phyloP scores from a whole-genome alignment of 2,888 invertebrate species.

The Drosophila algonquin region DNA sequence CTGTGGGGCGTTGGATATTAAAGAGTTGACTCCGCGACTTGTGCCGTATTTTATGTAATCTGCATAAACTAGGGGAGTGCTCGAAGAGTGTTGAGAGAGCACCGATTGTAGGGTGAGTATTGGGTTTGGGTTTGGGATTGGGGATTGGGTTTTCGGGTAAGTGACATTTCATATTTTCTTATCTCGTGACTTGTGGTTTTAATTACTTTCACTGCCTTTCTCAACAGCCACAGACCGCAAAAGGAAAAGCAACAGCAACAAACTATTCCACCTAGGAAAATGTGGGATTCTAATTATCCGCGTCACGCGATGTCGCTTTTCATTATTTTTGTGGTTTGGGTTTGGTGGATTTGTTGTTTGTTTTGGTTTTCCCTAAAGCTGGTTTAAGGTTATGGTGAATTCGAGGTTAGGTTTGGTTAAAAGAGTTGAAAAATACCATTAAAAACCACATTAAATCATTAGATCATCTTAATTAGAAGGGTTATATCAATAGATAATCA shows the following conservation, averaged over 20 bases:
- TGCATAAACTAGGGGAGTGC: conserved; percentile 37
- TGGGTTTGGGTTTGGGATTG: conserved; percentile 6
- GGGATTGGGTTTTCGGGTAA: conserved; percentile 27
- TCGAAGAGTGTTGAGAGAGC: conserved; percentile 15
- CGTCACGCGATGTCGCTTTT: conserved; percentile 69
- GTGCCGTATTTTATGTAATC: conserved; percentile 43
- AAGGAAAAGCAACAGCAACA: conserved; percentile 34
- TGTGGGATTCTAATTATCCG: conserved; percentile 65
- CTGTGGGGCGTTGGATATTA: conserved; percentile 57
- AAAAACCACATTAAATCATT: background rate
- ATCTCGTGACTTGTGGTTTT: conserved; percentile 65
- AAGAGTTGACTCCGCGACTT: conserved; percentile 29
- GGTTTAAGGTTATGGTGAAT: background rate
- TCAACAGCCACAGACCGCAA: conserved; percentile 47
- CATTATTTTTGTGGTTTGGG: conserved; percentile 37
- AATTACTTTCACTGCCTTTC: conserved; percentile 75
- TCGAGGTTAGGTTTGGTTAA: background rate
- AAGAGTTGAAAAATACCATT: background rate
- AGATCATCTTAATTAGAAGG: background rate
- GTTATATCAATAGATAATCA: background rate
- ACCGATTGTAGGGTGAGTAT: background rate
- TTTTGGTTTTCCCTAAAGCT: conserved; percentile 8
- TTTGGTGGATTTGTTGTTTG: background rate
- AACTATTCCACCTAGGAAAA: conserved; percentile 28
- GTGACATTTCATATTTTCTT: conserved; percentile 49